Evolutionary conservation across 2,113 vertebrate species (phyloP).

Genomic region (Xenopus borealis): DNA sequence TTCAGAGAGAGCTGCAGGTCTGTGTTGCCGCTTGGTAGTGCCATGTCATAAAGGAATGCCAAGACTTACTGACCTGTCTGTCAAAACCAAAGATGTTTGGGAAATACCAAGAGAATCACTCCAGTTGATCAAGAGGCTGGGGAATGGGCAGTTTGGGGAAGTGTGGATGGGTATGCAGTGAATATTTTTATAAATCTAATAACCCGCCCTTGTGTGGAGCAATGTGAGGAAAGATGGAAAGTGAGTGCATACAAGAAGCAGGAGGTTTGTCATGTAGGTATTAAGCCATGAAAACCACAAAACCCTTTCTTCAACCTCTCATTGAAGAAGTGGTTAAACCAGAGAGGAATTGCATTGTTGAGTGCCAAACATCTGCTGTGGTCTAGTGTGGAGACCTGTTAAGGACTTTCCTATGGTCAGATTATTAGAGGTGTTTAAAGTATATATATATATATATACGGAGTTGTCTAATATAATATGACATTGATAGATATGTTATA

Average conservation of each 20-base stretch:
- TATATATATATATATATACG: neutral
- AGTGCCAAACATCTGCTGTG: too few relatives aligned
- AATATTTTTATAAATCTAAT: slow-evolving; percentile 59
- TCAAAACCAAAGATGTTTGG: slow-evolving; percentile 99
- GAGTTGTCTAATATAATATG: neutral
- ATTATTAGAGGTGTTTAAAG: neutral
- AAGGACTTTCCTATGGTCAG: neutral
- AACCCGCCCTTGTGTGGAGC: slow-evolving; percentile 55
- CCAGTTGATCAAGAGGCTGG: slow-evolving; percentile 95
- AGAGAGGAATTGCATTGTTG: too few relatives aligned
- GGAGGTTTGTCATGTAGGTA: neutral
- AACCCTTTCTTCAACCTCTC: neutral
- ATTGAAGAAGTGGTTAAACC: neutral
- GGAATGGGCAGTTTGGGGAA: slow-evolving; percentile 99
- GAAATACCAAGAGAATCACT: slow-evolving; percentile 95
- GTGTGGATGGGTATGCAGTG: slow-evolving; percentile 97
- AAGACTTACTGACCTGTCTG: slow-evolving; percentile 93
- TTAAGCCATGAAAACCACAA: neutral
- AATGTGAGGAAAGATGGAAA: slow-evolving; percentile 67
- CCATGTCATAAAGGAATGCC: slow-evolving; percentile 98
- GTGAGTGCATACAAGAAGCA: slow-evolving; percentile 52
- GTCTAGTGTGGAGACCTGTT: neutral
- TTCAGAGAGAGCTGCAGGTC: slow-evolving; percentile 93
- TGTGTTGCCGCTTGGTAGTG: slow-evolving; percentile 95
- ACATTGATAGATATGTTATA: slow-evolving; percentile 1